Conservation (phyloP, 2,888 invertebrate genomes). For the Lasioglossum malachurum region DNA sequence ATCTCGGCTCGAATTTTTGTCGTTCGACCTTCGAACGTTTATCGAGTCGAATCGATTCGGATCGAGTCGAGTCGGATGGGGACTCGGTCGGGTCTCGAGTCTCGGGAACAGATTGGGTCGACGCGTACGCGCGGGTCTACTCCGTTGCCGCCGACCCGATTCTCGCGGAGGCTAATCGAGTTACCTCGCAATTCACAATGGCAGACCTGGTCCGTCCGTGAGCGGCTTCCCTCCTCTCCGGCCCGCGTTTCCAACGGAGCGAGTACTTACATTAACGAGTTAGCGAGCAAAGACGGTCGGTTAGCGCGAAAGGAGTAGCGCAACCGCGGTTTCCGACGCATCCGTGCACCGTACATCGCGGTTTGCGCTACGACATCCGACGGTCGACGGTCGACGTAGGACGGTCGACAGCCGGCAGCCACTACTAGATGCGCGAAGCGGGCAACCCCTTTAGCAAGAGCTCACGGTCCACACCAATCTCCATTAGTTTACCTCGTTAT, state of each 20-base stretch:
- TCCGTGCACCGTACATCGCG: not conserved
- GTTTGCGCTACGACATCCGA: not conserved
- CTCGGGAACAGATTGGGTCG: not conserved
- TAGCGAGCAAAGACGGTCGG: conserved; percentile 71
- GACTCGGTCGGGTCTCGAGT: not conserved
- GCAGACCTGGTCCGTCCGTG: conserved; percentile 44
- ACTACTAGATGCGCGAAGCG: conserved; percentile 34
- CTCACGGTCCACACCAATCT: conserved; percentile 77
- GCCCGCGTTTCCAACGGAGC: not conserved
- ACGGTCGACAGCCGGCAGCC: conserved; percentile 37
- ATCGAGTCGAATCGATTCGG: not conserved
- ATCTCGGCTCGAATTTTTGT: not conserved
- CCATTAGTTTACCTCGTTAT: conserved; percentile 81
- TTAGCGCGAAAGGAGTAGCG: conserved; percentile 38
- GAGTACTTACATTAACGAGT: conserved; percentile 81
- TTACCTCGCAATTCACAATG: conserved; percentile 74
- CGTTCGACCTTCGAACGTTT: not conserved
- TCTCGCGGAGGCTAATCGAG: conserved; percentile 69
- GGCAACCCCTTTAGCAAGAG: conserved; percentile 54
- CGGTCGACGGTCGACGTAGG: conserved; percentile 15
- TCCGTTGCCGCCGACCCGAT: conserved; percentile 41
- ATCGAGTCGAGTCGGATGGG: not conserved
- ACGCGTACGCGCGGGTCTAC: not conserved
- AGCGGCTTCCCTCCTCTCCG: not conserved
- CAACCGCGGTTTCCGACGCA: conserved; percentile 51